Base-by-base conservation (phyloP, 2,888 invertebrate species). In the Arge pagana region DNA sequence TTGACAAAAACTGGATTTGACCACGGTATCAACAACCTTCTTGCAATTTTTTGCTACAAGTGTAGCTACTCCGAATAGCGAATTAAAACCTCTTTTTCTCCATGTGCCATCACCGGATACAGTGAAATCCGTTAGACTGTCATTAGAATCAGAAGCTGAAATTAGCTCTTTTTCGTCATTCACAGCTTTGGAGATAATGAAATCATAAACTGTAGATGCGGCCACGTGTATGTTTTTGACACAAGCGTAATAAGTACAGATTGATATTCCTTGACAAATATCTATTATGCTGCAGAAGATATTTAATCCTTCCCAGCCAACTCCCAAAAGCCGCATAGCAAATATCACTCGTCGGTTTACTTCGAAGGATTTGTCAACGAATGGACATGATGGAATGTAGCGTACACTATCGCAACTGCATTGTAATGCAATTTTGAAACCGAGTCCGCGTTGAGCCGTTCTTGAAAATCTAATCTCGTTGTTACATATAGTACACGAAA, bases 1-100 rank as follows among this genome's bases (percentile, higher is more conserved):
- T 40, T 52, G 50, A 30, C 58, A 58, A 45, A 50, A 55, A 28
- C 53, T 58, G 4, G 43, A 45, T 54, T 52, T 59, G 1, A 58
- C 45, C 7, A 37, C 43, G 2, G 43, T 21, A 23, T 50, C 50
- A 15, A 56, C 37, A 1, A 54, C 49, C 28, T 54, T 54, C 2
- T 31, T 36, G 3, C 11, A 26, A 16, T 42, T 19, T 48, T 28
- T 53, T 11, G 35, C 51, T 21, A 56, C 26, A 1, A 53, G 48
- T 3, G 51, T 56, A 23, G 48, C 33, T 1, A 56, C 51, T 2
- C 51, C 56, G 35, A 49, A 48, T 15, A 48, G 39, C 7, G 56
- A 53, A 33, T n/a, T 26, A 13, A 53, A 56, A 5, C 49, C 56
- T 39, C 50, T 51, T 16, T 53, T 53, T 35, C 52, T 51, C 53